These are phyloP conservation scores for Gambusia yucatana DNA, from an alignment of 2,797 vertebrate species.

Conservation along the genomic window DNA sequence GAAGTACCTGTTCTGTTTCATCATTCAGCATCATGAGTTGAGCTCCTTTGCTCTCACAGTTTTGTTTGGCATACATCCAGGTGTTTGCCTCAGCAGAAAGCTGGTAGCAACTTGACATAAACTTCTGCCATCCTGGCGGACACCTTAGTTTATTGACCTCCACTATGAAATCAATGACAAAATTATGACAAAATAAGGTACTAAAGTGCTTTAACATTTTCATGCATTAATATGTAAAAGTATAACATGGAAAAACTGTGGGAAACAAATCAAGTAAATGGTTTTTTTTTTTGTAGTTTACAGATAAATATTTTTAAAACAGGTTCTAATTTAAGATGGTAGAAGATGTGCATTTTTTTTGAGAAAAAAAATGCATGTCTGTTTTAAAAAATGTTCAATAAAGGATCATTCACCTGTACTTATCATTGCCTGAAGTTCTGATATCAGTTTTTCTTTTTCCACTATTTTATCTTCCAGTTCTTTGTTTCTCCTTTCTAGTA, in stretches of 20 bases:
- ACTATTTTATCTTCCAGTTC: not conserved
- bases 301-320: not conserved
- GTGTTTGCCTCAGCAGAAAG: accelerated
- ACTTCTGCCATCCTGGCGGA: not conserved
- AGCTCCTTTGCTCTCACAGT: not conserved
- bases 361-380: not conserved
- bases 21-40: slow-evolving; percentile 5
- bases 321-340: not conserved
- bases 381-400: not conserved
- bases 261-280: not conserved
- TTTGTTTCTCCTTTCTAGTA: not conserved
- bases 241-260: not conserved
- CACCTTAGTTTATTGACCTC: not conserved
- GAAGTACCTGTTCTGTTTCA: not conserved
- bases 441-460: not conserved
- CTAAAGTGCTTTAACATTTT: not conserved
- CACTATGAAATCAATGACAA: not conserved
- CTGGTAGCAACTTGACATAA: slow-evolving; percentile 19
- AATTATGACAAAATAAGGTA: not conserved
- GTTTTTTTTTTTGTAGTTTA: not conserved
- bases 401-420: not conserved
- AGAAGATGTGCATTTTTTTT: not conserved
- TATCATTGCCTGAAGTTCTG: not conserved
- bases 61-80: not conserved
- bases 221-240: not conserved